Evolutionary conservation across 2,888 invertebrate species (phyloP).

Genomic region (Amorpha juglandis): DNA sequence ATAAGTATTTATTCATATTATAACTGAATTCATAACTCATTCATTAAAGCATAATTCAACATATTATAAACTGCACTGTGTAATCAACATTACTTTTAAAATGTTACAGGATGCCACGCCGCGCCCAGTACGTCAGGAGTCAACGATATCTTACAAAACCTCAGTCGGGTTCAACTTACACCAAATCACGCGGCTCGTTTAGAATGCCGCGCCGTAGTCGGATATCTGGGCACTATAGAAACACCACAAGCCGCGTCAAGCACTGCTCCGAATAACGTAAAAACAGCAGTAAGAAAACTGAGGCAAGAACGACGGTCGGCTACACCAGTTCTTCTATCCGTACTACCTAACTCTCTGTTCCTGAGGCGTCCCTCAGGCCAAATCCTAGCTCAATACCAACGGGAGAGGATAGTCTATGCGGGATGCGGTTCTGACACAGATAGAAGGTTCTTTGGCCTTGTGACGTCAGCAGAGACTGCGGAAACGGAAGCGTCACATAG

Average conservation of each 20-base stretch:
- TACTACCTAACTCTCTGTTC: constrained; percentile 91
- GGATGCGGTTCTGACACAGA: constrained; percentile 96
- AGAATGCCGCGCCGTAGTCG: constrained; percentile 94
- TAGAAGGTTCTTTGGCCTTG: constrained; percentile 95
- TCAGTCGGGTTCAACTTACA: constrained; percentile 67
- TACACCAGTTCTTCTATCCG: constrained; percentile 92
- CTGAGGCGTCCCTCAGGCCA: constrained; percentile 91
- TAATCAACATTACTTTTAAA: constrained; percentile 30
- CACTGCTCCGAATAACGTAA: constrained; percentile 90
- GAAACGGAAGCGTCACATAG: constrained; percentile 88
- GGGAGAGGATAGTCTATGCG: constrained; percentile 93
- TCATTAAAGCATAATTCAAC: too few species aligned
- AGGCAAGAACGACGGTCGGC: constrained; percentile 95
- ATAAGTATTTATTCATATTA: too few species aligned
- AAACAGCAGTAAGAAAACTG: constrained; percentile 94
- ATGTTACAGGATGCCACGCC: constrained; percentile 69
- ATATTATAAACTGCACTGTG: background rate
- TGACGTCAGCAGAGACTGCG: constrained; percentile 90
- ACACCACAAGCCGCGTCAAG: constrained; percentile 93
- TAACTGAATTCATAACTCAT: too few species aligned
- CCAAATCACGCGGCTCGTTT: constrained; percentile 81
- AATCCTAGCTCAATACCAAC: constrained; percentile 93
- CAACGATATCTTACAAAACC: constrained; percentile 73
- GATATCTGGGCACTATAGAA: constrained; percentile 97
- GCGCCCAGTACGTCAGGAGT: constrained; percentile 73